These are phyloP conservation scores for Psittacula echo DNA, from an alignment of 2,797 vertebrate species.

Conservation along the genomic window DNA sequence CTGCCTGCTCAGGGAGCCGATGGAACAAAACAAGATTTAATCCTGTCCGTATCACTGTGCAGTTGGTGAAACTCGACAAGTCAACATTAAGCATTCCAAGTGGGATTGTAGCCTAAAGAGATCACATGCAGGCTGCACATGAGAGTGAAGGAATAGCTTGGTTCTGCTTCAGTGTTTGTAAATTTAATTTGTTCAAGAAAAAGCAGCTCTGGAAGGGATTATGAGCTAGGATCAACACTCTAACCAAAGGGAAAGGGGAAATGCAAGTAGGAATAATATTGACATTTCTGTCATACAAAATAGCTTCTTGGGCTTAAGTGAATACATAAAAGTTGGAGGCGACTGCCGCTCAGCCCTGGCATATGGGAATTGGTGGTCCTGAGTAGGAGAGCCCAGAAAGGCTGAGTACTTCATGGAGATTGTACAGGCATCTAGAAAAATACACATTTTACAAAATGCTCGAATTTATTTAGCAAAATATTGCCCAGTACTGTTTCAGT, in stretches of 20 bases:
- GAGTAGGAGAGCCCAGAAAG: neutral
- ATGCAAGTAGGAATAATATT: slow-evolving; percentile 32
- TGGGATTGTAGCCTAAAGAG: slow-evolving; percentile 15
- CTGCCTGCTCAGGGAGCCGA: neutral
- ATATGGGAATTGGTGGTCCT: neutral
- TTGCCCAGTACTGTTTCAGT: neutral
- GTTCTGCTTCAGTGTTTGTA: slow-evolving; percentile 62
- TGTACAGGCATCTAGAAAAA: neutral
- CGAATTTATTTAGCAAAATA: neutral
- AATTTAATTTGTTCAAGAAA: slow-evolving; percentile 68
- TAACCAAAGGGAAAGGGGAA: slow-evolving; percentile 32
- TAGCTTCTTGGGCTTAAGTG: slow-evolving; percentile 2
- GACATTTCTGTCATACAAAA: slow-evolving; percentile 38
- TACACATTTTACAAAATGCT: neutral
- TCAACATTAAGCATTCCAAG: slow-evolving; percentile 56
- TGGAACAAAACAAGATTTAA: slow-evolving; percentile 43
- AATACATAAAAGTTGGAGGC: slow-evolving; percentile 36
- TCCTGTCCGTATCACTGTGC: neutral
- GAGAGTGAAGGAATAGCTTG: slow-evolving; percentile 20
- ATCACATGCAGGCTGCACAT: slow-evolving; percentile 30
- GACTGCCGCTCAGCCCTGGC: neutral
- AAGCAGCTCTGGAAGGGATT: slow-evolving; percentile 64
- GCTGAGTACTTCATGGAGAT: neutral
- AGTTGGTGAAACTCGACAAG: slow-evolving; percentile 43
- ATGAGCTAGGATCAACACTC: slow-evolving; percentile 48